A percentile compares a stretch with the other conserved stretches of the same genome.
Evolutionary conservation across 1,140 invertebrate genomes (phyloP).

Genomic region (Cyphomyrmex costatus): DNA sequence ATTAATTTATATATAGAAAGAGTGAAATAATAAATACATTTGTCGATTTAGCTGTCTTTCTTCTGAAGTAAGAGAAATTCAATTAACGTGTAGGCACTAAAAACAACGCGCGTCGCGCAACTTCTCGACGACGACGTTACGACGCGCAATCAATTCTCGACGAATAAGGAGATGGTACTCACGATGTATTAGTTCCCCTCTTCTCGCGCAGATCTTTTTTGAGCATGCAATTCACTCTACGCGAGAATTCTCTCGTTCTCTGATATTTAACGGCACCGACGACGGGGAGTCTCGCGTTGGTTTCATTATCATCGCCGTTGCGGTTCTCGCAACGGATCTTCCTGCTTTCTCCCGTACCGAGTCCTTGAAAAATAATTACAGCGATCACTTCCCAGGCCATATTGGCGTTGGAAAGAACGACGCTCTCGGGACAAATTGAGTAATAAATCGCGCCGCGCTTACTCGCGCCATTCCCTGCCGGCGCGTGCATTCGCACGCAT

Average conservation of each 20-base stretch:
- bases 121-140: slow-evolving; percentile 20
- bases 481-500: not conserved
- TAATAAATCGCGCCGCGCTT: slow-evolving; percentile 67
- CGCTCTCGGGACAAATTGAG: slow-evolving; percentile 68
- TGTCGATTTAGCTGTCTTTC: not conserved
- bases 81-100: slow-evolving; percentile 45
- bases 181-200: slow-evolving; percentile 25
- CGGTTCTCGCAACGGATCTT: not conserved
- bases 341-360: slow-evolving; percentile 37
- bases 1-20: slow-evolving; percentile 9
- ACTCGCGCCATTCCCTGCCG: not conserved
- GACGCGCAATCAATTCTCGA: slow-evolving; percentile 42
- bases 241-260: slow-evolving; percentile 37
- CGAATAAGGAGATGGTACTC: slow-evolving; percentile 46
- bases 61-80: slow-evolving; percentile 3
- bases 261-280: slow-evolving; percentile 58
- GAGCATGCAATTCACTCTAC: slow-evolving; percentile 37
- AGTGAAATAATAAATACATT: slow-evolving; percentile 17
- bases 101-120: not conserved
- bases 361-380: slow-evolving; percentile 76
- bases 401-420: slow-evolving; percentile 54
- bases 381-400: slow-evolving; percentile 65
- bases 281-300: slow-evolving; percentile 35
- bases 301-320: slow-evolving; percentile 64
- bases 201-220: not conserved